Percentiles rank a stretch among this genome's conserved stretches.
phyloP scores from a whole-genome alignment of 2,113 vertebrate species.

The Murina feae region DNA sequence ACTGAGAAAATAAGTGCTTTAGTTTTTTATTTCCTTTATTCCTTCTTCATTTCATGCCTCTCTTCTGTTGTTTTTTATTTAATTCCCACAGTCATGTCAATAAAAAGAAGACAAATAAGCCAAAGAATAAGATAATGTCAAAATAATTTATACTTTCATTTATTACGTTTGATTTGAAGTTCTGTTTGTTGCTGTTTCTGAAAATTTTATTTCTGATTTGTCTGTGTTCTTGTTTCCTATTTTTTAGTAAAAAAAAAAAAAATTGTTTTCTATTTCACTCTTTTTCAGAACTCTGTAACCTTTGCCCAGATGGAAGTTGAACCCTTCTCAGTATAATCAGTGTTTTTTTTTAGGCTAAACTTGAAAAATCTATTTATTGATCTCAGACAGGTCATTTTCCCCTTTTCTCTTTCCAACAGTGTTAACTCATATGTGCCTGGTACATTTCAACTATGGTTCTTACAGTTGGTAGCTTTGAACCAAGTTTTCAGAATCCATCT shows the following conservation, averaged over 20 bases:
- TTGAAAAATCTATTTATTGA: constrained; percentile 31
- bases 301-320: constrained; percentile 38
- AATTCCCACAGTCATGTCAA: neutral
- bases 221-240: neutral
- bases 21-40: neutral
- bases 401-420: neutral
- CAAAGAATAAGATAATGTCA: neutral
- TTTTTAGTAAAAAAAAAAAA: neutral
- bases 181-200: neutral
- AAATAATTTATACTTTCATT: neutral
- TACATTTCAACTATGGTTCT: neutral
- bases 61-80: neutral
- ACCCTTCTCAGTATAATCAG: neutral
- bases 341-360: constrained; percentile 41
- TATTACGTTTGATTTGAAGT: neutral
- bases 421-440: neutral
- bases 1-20: neutral
- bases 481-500: constrained; percentile 5
- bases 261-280: neutral
- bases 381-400: neutral
- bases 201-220: constrained; percentile 9
- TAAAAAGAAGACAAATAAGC: neutral
- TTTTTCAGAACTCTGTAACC: constrained; percentile 18
- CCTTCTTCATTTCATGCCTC: neutral
- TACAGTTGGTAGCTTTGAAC: neutral